These are phyloP conservation scores for Drosophila pectinifera DNA, from an alignment of 1,140 invertebrate species.

Conservation along the genomic window DNA sequence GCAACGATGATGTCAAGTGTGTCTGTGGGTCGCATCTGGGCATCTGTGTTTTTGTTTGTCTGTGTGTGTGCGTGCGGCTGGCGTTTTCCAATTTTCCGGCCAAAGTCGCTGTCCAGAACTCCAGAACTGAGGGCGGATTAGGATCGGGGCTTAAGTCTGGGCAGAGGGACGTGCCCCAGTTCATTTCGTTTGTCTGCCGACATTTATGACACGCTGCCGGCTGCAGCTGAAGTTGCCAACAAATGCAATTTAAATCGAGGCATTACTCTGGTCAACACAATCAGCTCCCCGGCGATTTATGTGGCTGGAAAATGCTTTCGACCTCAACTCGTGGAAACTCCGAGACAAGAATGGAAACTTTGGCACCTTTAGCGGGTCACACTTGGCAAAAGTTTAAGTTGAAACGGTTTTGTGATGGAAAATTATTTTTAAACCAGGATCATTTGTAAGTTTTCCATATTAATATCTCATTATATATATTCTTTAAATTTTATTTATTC, in stretches of 20 bases:
- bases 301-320: conserved; percentile 4
- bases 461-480: background rate
- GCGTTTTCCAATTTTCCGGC: conserved; percentile 76
- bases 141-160: conserved; percentile 37
- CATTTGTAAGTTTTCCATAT: too few relatives aligned
- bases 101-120: conserved; percentile 35
- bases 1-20: conserved; percentile 69
- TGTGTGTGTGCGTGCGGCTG: conserved; percentile 31
- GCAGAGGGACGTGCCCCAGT: conserved; percentile 55
- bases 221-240: conserved; percentile 46
- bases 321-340: conserved; percentile 1
- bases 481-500: too few relatives aligned
- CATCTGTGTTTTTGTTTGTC: background rate
- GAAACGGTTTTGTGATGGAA: too few relatives aligned
- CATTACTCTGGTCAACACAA: conserved; percentile 52
- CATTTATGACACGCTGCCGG: conserved; percentile 53
- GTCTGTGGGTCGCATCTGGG: conserved; percentile 22
- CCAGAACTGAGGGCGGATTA: conserved; percentile 24
- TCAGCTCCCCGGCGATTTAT: conserved; percentile 6
- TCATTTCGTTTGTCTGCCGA: conserved; percentile 49
- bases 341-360: background rate
- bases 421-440: too few relatives aligned
- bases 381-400: background rate
- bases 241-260: conserved; percentile 56
- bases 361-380: background rate